A percentile compares a stretch with the other conserved stretches of the same genome.
These are phyloP conservation scores for Leptinotarsa peninsularis DNA, from an alignment of 2,888 invertebrate species.

Conservation along the genomic window DNA sequence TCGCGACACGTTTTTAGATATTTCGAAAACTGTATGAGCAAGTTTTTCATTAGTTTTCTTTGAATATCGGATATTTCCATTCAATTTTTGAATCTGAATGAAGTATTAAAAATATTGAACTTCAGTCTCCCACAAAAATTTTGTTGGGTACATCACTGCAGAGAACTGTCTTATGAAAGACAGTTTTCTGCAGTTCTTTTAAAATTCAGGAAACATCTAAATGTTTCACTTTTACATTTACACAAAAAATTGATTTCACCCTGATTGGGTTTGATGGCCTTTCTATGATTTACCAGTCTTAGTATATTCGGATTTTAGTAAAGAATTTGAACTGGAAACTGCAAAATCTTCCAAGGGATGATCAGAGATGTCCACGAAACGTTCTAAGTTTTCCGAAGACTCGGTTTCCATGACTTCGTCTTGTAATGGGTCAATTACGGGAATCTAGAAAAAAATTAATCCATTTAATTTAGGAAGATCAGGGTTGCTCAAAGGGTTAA, in stretches of 20 bases:
- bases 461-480: too few relatives aligned
- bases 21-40: too few relatives aligned
- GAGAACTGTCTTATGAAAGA: not conserved
- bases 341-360: constrained; percentile 50
- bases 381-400: constrained; percentile 39
- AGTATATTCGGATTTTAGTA: constrained; percentile 55
- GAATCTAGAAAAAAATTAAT: constrained; percentile 31
- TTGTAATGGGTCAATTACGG: constrained; percentile 38
- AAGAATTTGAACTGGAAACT: constrained; percentile 44
- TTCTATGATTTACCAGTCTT: constrained; percentile 55
- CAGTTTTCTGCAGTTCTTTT: not conserved
- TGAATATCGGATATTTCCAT: too few relatives aligned
- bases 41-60: too few relatives aligned
- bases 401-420: constrained; percentile 46
- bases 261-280: constrained; percentile 22
- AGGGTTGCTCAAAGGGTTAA: too few relatives aligned
- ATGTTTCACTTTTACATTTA: constrained; percentile 13
- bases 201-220: not conserved
- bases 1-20: too few relatives aligned
- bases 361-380: constrained; percentile 39
- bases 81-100: too few relatives aligned
- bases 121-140: too few relatives aligned
- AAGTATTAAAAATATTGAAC: too few relatives aligned
- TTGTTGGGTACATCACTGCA: not conserved
- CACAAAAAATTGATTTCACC: constrained; percentile 19